Conservation (phyloP, 2,888 invertebrate genomes). For the Halocaridina rubra region DNA sequence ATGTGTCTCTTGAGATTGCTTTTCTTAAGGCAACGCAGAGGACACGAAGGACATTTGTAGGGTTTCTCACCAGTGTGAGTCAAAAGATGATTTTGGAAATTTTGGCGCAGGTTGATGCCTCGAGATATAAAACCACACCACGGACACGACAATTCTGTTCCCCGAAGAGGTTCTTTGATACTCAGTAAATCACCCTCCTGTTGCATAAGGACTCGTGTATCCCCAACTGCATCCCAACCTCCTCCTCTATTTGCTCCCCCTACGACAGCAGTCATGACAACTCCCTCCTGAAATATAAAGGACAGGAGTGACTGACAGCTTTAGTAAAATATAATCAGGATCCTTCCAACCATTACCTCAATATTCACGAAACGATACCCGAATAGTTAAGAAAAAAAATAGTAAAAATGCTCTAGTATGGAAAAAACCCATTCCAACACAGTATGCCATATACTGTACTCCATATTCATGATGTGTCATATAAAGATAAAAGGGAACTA, state of each 20-base stretch:
- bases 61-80: constrained; percentile 60
- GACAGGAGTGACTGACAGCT: constrained; percentile 37
- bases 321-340: too few relatives aligned
- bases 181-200: constrained; percentile 34
- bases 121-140: constrained; percentile 46
- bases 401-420: too few relatives aligned
- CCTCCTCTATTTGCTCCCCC: constrained; percentile 36
- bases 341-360: neutral
- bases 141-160: constrained; percentile 32
- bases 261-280: constrained; percentile 39
- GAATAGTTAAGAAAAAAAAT: too few relatives aligned
- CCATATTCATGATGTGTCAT: too few relatives aligned
- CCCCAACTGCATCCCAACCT: constrained; percentile 44
- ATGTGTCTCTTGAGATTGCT: constrained; percentile 52
- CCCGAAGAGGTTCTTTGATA: constrained; percentile 10
- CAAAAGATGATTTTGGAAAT: constrained; percentile 47
- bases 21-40: constrained; percentile 50
- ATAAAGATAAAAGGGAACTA: too few relatives aligned
- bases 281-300: constrained; percentile 52
- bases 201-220: constrained; percentile 26
- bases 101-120: constrained; percentile 42
- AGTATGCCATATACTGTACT: too few relatives aligned
- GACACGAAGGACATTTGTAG: constrained; percentile 43
- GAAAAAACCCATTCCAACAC: neutral
- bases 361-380: too few relatives aligned